phyloP scores from a whole-genome alignment of 2,888 invertebrate genomes.

The Drosophila mettleri region DNA sequence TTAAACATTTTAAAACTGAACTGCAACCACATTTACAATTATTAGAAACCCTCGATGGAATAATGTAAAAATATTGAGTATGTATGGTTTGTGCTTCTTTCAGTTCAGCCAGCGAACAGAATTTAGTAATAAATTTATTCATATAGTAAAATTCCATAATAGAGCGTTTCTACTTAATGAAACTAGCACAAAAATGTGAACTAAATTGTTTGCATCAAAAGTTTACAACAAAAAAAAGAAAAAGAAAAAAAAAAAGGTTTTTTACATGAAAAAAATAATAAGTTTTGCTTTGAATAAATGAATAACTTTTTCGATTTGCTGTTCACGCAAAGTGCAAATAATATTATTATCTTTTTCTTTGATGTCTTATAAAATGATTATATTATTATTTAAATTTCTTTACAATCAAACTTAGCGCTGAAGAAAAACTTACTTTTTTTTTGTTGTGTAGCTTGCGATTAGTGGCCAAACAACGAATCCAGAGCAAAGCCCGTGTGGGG shows the following conservation, averaged over 20 bases:
- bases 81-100: neutral
- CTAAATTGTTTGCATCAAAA: neutral
- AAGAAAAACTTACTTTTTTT: slow-evolving; percentile 56
- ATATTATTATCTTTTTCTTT: slow-evolving; percentile 48
- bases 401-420: slow-evolving; percentile 62
- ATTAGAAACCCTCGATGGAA: neutral
- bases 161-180: slow-evolving; percentile 4
- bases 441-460: slow-evolving; percentile 43
- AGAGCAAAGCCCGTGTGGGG: slow-evolving; percentile 32
- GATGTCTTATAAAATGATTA: slow-evolving; percentile 37
- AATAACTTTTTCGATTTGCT: slow-evolving; percentile 36
- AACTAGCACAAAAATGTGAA: neutral
- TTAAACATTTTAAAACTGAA: slow-evolving; percentile 19
- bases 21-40: neutral
- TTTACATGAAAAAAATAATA: neutral
- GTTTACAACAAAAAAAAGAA: too few relatives aligned
- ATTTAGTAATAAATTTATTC: neutral
- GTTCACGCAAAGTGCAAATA: slow-evolving; percentile 48
- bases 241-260: too few relatives aligned
- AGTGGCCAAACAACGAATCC: slow-evolving; percentile 37
- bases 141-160: slow-evolving; percentile 10
- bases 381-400: slow-evolving; percentile 46
- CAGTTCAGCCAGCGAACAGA: slow-evolving; percentile 26
- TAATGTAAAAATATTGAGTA: neutral
- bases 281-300: slow-evolving; percentile 28